Percentiles rank a stretch among this genome's conserved stretches.
Conservation (phyloP, 2,113 vertebrate species). For the Bos indicus region DNA sequence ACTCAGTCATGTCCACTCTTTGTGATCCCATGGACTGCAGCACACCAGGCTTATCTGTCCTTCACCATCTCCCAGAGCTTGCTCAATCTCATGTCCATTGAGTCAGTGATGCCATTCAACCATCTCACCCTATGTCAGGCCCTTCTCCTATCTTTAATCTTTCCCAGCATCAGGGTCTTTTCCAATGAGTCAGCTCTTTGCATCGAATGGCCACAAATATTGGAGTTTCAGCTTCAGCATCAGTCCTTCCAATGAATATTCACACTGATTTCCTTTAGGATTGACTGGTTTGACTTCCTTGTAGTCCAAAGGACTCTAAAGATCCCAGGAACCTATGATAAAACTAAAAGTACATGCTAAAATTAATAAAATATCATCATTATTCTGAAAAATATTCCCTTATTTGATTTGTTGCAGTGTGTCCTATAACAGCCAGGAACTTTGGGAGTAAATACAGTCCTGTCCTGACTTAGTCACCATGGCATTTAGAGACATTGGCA, state of each 20-base stretch:
- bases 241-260: neutral
- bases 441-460: neutral
- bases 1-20: neutral
- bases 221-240: neutral
- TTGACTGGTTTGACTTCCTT: neutral
- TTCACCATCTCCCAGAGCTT: neutral
- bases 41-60: neutral
- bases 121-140: neutral
- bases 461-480: neutral
- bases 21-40: neutral
- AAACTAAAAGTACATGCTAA: neutral
- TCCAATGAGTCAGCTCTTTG: neutral
- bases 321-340: neutral
- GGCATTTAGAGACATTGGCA: neutral
- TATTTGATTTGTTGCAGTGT: neutral
- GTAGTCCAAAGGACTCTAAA: neutral
- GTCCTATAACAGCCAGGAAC: neutral
- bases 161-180: neutral
- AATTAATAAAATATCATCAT: neutral
- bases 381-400: neutral
- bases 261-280: neutral
- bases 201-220: neutral
- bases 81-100: neutral
- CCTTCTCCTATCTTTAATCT: neutral
- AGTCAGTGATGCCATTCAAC: neutral